A percentile compares a stretch with the other conserved stretches of the same genome.
Conservation (phyloP, 53 echinoderm and acorn worm species). For the Mesocentrotus franciscanus region DNA sequence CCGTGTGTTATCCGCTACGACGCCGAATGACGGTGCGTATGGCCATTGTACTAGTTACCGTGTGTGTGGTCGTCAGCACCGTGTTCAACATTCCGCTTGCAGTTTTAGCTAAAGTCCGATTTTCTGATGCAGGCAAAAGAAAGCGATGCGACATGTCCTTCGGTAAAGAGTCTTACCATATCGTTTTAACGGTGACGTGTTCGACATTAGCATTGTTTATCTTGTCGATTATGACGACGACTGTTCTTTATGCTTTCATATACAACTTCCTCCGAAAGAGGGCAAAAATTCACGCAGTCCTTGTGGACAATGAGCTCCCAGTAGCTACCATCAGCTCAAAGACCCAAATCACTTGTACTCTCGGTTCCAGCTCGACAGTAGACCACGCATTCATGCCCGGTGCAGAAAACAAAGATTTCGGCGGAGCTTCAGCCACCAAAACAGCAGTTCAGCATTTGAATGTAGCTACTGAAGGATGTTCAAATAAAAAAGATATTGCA, state of each 20-base stretch:
- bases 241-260: not conserved
- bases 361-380: not conserved
- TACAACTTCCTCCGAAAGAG: not conserved
- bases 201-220: not conserved
- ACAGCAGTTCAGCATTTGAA: too few species aligned
- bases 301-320: not conserved
- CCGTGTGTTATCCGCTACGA: constrained; percentile 42
- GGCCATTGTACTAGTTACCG: not conserved
- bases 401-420: too few species aligned
- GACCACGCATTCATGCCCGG: not conserved
- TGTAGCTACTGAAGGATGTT: not conserved
- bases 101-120: not conserved
- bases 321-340: not conserved
- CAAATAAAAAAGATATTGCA: too few species aligned
- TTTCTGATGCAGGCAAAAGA: too few species aligned
- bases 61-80: not conserved
- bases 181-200: not conserved
- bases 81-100: not conserved
- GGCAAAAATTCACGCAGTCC: constrained; percentile 3
- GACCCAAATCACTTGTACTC: not conserved
- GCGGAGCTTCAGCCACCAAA: too few species aligned
- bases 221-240: not conserved
- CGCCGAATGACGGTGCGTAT: not conserved
- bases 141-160: too few species aligned
- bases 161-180: too few species aligned